phyloP scores from a whole-genome alignment of 2,113 vertebrate genomes.

The Toxotes chatareus region DNA sequence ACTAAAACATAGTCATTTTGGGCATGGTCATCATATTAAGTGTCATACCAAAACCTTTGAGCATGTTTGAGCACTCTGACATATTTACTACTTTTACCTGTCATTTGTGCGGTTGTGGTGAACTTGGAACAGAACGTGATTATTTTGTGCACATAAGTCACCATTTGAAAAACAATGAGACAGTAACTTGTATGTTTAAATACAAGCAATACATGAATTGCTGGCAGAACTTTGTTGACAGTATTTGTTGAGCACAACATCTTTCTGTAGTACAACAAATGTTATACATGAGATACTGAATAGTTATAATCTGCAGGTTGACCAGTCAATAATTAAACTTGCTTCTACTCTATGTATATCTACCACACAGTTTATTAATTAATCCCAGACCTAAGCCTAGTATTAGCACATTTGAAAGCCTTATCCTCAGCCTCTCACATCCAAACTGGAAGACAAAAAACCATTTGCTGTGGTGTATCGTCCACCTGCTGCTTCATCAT shows the following conservation, averaged over 20 bases:
- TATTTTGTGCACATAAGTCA: too few species aligned
- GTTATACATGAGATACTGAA: slow-evolving; percentile 3
- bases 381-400: too few species aligned
- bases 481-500: too few species aligned
- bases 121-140: not conserved
- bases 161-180: not conserved
- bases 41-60: not conserved
- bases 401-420: too few species aligned
- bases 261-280: not conserved
- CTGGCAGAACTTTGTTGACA: too few species aligned
- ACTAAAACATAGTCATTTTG: not conserved
- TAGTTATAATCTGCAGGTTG: not conserved
- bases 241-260: not conserved
- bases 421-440: too few species aligned
- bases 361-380: too few species aligned
- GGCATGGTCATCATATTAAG: not conserved
- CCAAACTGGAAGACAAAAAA: too few species aligned
- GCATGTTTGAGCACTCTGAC: not conserved
- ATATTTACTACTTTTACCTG: not conserved
- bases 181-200: not conserved
- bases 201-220: too few species aligned
- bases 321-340: not conserved
- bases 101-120: not conserved
- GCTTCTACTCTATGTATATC: too few species aligned
- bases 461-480: too few species aligned